These are phyloP conservation scores for Poeciliopsis gracilis DNA, from an alignment of 2,797 vertebrate species.

Conservation along the genomic window DNA sequence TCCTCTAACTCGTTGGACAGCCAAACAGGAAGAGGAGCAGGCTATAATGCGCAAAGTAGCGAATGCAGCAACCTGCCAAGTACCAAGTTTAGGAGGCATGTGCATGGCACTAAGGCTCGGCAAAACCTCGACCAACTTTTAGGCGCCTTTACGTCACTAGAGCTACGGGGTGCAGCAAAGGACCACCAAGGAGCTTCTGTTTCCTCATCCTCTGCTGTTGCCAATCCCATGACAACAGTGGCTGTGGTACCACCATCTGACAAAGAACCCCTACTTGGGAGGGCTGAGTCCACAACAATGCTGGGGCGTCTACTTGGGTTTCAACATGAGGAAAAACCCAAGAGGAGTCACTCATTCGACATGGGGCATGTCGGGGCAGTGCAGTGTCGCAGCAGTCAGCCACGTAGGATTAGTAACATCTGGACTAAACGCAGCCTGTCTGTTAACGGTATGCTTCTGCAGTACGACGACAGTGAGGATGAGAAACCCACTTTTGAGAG, in stretches of 20 bases:
- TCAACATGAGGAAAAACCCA: conserved; percentile 91
- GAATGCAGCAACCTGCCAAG: conserved; percentile 87
- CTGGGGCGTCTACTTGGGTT: conserved; percentile 88
- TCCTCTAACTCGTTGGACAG: conserved; percentile 89
- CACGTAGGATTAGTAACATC: conserved; percentile 94
- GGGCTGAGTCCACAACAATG: conserved; percentile 85
- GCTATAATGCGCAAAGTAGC: conserved; percentile 82
- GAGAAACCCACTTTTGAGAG: conserved; percentile 88
- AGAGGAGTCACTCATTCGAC: conserved; percentile 97
- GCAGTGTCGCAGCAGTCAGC: conserved; percentile 87
- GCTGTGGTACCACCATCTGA: conserved; percentile 84
- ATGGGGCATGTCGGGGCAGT: conserved; percentile 90
- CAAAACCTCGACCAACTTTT: conserved; percentile 91
- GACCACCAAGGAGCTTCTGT: conserved; percentile 81
- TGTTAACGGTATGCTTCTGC: conserved; percentile 96
- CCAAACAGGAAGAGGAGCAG: conserved; percentile 64
- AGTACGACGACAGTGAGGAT: conserved; percentile 89
- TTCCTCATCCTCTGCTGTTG: conserved; percentile 67
- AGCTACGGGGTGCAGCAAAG: conserved; percentile 88
- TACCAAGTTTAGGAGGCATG: conserved; percentile 85
- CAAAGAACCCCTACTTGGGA: conserved; percentile 92
- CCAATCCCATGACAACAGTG: conserved; percentile 76
- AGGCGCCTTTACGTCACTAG: conserved; percentile 93
- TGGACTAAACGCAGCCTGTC: conserved; percentile 99
- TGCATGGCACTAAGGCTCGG: conserved; percentile 83